phyloP scores from a whole-genome alignment of 2,888 invertebrate species.

The Lepidocyrtoides sp. region DNA sequence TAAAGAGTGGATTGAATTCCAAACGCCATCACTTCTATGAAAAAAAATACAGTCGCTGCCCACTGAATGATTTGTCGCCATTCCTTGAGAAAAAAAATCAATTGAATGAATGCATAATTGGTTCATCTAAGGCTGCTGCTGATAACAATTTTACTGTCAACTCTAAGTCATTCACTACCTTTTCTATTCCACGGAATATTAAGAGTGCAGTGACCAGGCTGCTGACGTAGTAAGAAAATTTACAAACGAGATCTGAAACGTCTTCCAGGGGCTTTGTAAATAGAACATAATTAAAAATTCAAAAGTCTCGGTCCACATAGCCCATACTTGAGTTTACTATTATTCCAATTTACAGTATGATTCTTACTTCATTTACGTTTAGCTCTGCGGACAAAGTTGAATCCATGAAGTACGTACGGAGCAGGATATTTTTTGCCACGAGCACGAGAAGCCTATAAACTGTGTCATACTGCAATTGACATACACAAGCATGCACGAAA shows the following conservation, averaged over 20 bases:
- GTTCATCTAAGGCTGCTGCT: neutral
- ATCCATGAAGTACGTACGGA: slow-evolving; percentile 75
- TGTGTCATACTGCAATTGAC: slow-evolving; percentile 64
- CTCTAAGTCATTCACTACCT: slow-evolving; percentile 36
- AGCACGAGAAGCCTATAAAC: slow-evolving; percentile 60
- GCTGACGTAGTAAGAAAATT: slow-evolving; percentile 74
- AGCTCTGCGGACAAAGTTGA: slow-evolving; percentile 55
- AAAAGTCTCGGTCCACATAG: too few species aligned
- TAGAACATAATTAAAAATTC: too few species aligned
- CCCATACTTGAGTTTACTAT: too few species aligned
- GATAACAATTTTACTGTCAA: neutral
- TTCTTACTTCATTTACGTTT: slow-evolving; percentile 59
- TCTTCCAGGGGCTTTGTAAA: slow-evolving; percentile 63
- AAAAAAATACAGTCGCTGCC: slow-evolving; percentile 72
- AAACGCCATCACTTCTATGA: slow-evolving; percentile 72
- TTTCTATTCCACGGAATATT: slow-evolving; percentile 73
- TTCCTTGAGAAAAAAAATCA: slow-evolving; percentile 43
- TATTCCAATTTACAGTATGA: too few species aligned
- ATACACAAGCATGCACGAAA: neutral
- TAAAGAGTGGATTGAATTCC: slow-evolving; percentile 70
- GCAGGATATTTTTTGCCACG: slow-evolving; percentile 66
- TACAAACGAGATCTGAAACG: slow-evolving; percentile 67
- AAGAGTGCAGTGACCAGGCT: slow-evolving; percentile 67
- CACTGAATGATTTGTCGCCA: slow-evolving; percentile 78
- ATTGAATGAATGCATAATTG: neutral